Evolutionary conservation across 1,140 invertebrate genomes (phyloP), one percentile per base, ranked within the genome.

Genomic region (Nebria ingens): DNA sequence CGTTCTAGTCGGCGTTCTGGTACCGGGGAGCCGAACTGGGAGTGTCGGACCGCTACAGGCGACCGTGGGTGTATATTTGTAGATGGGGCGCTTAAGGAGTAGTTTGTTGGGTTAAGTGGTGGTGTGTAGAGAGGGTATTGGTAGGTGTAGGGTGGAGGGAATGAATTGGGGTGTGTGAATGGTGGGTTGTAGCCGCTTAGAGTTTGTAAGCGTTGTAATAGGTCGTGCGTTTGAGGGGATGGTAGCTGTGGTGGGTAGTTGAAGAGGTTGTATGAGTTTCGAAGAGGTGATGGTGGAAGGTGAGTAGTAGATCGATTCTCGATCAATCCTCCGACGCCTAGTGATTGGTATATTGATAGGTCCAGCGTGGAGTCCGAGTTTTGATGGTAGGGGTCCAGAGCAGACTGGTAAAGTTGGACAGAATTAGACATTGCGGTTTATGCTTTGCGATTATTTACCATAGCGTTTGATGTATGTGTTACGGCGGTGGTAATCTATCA

Each of bases 1-100:
- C 12, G 42, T 72, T 65, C 52, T 73, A 61, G 17, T 66, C 59
- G 19, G 60, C 68, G 68, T 50, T 71, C 64, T 51, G 67, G 61
- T 25, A 66, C 65, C 17, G 64, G 55, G 52, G 64, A 59, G 12
- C 61, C 61, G 23, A 59, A 66, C 2, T 53, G 20, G 19, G 67
- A 64, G 29, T 65, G 60, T 56, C 70, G 64, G 21, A 68, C 50
- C 17, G 59, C 50, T 22, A 61, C 50, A 4, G 63, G 60, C 4
- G 67, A 64, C 51, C 63, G 56, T 19, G 68, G 57, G 40, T 70
- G 59, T 45, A 69, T 67, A 53, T 63, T 67, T 58, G 65, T 68
- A 6, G 55, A 15, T 60, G 57, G 13, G 64, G 59, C 58, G n/a
- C 65, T n/a, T n/a, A n/a, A n/a, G n/a, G n/a, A n/a, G 63, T 51